Conservation (phyloP, 2,797 vertebrate species). For the Pseudocheirus occidentalis region DNA sequence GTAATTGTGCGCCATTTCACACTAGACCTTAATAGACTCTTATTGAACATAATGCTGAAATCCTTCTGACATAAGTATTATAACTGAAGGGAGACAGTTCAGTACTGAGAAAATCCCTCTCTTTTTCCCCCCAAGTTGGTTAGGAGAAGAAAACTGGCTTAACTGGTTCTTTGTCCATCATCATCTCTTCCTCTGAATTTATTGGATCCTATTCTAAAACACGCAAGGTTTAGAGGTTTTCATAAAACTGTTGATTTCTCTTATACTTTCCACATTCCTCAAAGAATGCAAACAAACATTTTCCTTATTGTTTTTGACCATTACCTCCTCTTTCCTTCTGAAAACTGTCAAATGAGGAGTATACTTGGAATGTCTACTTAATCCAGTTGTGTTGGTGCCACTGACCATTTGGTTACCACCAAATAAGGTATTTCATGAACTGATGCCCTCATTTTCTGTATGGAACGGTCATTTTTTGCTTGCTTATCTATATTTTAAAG, state of each 20-base stretch:
- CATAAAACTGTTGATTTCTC: neutral
- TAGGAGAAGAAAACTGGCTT: conserved; percentile 27
- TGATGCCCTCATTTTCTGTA: conserved; percentile 20
- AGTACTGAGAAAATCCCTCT: neutral
- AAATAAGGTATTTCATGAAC: neutral
- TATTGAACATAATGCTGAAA: neutral
- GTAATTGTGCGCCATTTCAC: neutral
- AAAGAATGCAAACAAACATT: neutral
- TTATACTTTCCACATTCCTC: neutral
- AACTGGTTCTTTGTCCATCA: neutral
- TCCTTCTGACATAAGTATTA: neutral
- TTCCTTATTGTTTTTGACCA: neutral
- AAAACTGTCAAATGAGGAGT: neutral
- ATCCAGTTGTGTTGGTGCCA: neutral
- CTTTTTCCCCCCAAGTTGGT: neutral
- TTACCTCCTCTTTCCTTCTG: neutral
- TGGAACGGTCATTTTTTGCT: conserved; percentile 31
- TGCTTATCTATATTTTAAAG: conserved; percentile 20
- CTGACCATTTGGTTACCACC: neutral
- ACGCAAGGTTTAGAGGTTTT: neutral
- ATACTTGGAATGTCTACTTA: conserved; percentile 6
- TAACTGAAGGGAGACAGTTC: neutral
- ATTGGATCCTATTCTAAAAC: conserved; percentile 21
- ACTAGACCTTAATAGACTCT: neutral
- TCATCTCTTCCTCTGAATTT: neutral